Conservation (phyloP, 2,797 vertebrate genomes). For the Hydrolagus colliei region DNA sequence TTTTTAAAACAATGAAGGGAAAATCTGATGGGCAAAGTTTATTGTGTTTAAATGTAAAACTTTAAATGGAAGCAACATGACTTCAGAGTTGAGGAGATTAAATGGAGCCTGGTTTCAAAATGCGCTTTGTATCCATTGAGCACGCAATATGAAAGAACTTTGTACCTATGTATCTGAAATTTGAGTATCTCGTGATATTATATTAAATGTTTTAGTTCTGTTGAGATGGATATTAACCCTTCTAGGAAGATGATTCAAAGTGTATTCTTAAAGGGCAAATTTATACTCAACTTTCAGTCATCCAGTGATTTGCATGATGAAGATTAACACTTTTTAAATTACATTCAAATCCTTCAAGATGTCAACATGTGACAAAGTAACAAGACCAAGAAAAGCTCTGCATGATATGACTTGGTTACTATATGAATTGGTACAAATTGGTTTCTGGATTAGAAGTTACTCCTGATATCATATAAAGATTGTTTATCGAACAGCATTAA, state of each 20-base stretch:
- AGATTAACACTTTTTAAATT: not conserved
- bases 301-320: not conserved
- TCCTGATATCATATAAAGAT: not conserved
- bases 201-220: not conserved
- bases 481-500: not conserved
- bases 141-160: not conserved
- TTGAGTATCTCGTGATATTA: not conserved
- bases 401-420: not conserved
- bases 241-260: not conserved
- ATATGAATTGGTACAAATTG: not conserved
- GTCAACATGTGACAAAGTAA: not conserved
- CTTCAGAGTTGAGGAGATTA: too few relatives aligned
- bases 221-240: not conserved
- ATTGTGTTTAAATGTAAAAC: not conserved
- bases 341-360: not conserved
- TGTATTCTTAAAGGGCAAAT: not conserved
- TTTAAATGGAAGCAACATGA: not conserved
- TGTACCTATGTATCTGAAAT: not conserved
- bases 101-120: not conserved
- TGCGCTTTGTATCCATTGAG: not conserved
- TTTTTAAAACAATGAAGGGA: not conserved
- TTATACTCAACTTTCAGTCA: not conserved
- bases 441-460: not conserved
- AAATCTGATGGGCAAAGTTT: not conserved
- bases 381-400: not conserved